These are phyloP conservation scores for Sandelia bainsii DNA, from an alignment of 2,797 vertebrate species.

Conservation along the genomic window DNA sequence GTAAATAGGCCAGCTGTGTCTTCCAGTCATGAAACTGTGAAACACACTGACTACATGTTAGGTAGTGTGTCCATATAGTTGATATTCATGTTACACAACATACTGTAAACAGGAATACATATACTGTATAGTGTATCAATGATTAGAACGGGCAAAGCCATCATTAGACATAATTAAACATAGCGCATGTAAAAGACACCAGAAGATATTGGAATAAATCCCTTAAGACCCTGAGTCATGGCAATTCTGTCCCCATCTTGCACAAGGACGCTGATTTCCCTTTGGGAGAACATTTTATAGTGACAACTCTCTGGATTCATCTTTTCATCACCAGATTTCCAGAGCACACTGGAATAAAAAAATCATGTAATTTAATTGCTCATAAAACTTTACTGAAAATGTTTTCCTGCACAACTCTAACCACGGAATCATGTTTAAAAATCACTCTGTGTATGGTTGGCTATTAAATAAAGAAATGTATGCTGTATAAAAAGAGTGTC, in stretches of 20 bases:
- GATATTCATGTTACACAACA: no score
- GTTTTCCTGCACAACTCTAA: neutral
- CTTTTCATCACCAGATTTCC: constrained; percentile 4
- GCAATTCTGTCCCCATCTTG: neutral
- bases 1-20: no score
- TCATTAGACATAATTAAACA: no score
- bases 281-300: constrained; percentile 2
- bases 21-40: no score
- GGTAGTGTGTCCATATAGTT: no score
- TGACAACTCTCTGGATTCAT: neutral
- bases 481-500: neutral
- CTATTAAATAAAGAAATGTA: no score
- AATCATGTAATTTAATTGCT: constrained; percentile 5
- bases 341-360: neutral
- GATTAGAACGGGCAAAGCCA: no score
- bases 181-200: no score
- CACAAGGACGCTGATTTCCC: constrained; percentile 4
- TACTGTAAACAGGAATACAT: no score
- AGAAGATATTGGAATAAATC: constrained; percentile 26
- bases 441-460: no score
- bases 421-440: neutral
- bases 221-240: neutral
- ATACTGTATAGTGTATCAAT: no score
- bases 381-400: neutral
- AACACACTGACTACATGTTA: no score